Evolutionary conservation across 2,113 vertebrate genomes (phyloP).

Genomic region (Falco punctatus): DNA sequence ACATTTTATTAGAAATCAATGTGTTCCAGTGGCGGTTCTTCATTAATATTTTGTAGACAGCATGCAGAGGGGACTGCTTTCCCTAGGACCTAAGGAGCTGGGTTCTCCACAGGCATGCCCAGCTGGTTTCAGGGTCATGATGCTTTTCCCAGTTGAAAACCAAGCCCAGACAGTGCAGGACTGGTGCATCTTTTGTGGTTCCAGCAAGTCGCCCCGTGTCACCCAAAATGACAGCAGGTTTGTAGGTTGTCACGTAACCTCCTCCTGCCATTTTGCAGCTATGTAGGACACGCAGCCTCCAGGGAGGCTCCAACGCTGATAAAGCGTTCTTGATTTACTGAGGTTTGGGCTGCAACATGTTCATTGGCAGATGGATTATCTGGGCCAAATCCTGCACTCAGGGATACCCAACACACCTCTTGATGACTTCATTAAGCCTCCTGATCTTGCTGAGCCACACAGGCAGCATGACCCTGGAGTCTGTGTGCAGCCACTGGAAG

Average conservation of each 20-base stretch:
- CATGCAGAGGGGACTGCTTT: background rate
- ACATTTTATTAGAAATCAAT: background rate
- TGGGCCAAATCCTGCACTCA: background rate
- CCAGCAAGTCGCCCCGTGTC: rapidly evolving
- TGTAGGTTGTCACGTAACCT: background rate
- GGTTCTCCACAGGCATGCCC: rapidly evolving
- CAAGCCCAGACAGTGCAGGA: rapidly evolving
- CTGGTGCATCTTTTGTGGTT: rapidly evolving
- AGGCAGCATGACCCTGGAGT: rapidly evolving
- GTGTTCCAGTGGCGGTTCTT: background rate
- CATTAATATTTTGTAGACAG: background rate
- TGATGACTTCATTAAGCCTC: background rate
- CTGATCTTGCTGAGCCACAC: background rate
- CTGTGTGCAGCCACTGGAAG: background rate
- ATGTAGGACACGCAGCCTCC: constrained; percentile 25
- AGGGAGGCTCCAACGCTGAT: background rate
- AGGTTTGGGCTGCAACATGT: background rate
- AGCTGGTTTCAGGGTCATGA: rapidly evolving
- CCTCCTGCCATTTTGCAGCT: background rate
- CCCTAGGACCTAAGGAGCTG: background rate
- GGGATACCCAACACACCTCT: background rate
- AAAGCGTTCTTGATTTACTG: background rate
- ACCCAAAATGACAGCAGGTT: background rate
- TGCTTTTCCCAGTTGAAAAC: rapidly evolving
- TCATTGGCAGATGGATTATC: constrained; percentile 2